Evolutionary conservation across 2,888 invertebrate genomes (phyloP).

Genomic region (Anoncus sp.): DNA sequence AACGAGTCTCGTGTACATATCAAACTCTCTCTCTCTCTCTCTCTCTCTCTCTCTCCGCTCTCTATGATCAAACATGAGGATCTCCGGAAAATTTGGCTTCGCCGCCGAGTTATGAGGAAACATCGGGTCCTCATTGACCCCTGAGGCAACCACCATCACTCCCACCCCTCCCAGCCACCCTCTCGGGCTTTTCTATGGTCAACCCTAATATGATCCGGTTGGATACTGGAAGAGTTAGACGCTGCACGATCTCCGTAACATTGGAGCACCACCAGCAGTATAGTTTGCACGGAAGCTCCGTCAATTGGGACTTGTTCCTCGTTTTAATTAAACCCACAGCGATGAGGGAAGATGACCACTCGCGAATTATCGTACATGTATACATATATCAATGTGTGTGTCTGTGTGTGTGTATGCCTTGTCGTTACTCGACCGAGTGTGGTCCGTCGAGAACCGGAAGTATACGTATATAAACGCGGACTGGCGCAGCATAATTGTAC

Average conservation of each 20-base stretch:
- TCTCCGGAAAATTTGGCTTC: no score
- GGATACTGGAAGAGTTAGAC: no score
- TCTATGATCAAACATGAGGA: no score
- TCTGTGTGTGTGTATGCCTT: background rate
- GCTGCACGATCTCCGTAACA: slow-evolving; percentile 58
- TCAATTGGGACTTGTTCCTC: slow-evolving; percentile 77
- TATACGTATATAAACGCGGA: background rate
- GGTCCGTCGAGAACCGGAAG: slow-evolving; percentile 20
- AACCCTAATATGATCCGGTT: background rate
- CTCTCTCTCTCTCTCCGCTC: no score
- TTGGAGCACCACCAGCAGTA: no score
- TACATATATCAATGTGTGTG: slow-evolving; percentile 9
- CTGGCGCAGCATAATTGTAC: background rate
- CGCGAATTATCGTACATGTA: slow-evolving; percentile 38
- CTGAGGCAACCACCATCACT: no score
- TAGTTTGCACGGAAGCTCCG: slow-evolving; percentile 59
- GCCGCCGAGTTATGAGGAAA: no score
- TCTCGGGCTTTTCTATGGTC: background rate
- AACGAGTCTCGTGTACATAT: no score
- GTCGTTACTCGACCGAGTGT: background rate
- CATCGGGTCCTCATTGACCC: no score
- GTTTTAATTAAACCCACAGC: slow-evolving; percentile 80
- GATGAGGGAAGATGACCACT: slow-evolving; percentile 66
- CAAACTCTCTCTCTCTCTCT: no score
- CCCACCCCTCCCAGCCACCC: no score